Evolutionary conservation across 2,113 vertebrate species (phyloP).

Genomic region (Ptyas mucosa): DNA sequence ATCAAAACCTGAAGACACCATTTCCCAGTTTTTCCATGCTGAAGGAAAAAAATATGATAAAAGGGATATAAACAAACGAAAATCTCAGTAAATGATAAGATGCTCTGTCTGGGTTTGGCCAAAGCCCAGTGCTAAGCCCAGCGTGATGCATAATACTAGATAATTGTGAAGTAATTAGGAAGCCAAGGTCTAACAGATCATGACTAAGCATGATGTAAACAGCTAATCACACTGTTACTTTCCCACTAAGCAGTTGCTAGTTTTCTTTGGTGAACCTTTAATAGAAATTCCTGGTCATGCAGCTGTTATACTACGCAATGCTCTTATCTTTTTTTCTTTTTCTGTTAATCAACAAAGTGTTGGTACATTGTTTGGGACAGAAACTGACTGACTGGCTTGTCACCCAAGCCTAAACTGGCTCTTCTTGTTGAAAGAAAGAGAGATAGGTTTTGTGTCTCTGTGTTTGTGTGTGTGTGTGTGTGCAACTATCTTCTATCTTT

Average conservation of each 20-base stretch:
- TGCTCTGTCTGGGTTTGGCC: not conserved
- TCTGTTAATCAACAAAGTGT: too few relatives aligned
- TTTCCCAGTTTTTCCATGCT: not conserved
- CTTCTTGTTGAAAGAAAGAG: not conserved
- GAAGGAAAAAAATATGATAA: not conserved
- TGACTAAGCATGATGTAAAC: not conserved
- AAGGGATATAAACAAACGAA: not conserved
- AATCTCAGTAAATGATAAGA: not conserved
- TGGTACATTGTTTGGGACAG: too few relatives aligned
- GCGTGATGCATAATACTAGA: not conserved
- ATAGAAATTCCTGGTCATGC: not conserved
- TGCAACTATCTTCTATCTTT: not conserved
- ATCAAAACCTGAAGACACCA: not conserved
- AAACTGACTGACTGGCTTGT: too few relatives aligned
- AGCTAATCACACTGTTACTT: not conserved
- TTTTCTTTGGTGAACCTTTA: not conserved
- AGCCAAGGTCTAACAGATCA: not conserved
- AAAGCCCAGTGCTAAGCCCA: not conserved
- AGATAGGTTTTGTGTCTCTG: not conserved
- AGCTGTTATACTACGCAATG: not conserved
- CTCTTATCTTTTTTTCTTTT: not conserved
- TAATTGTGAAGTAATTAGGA: not conserved
- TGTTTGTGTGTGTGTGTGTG: not conserved
- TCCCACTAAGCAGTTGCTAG: not conserved
- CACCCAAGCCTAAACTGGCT: not conserved